Conservation (phyloP, 2,888 invertebrate species). For the Steinernema carpocapsae region DNA sequence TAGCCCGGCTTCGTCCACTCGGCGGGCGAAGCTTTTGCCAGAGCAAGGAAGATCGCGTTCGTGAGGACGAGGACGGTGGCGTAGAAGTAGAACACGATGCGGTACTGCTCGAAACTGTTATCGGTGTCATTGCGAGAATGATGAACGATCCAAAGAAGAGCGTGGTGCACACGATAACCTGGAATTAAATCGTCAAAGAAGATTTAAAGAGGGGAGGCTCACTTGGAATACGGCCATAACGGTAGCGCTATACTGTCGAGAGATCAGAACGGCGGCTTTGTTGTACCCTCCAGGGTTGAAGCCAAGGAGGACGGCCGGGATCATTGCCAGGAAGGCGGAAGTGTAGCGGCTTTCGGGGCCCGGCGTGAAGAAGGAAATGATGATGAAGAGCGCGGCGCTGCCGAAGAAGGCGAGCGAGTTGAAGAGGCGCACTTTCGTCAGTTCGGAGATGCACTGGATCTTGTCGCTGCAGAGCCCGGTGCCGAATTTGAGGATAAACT, state of each 20-base stretch:
- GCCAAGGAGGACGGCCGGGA: not conserved
- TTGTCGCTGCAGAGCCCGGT: conserved; percentile 38
- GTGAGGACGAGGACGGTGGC: conserved; percentile 36
- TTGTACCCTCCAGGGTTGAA: conserved; percentile 19
- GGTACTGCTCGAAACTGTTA: conserved; percentile 39
- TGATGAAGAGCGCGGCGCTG: conserved; percentile 2
- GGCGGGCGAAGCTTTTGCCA: conserved; percentile 38
- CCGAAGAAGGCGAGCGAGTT: conserved; percentile 40
- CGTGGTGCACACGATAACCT: conserved; percentile 48
- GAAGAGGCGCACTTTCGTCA: conserved; percentile 35
- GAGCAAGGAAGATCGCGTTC: conserved; percentile 39
- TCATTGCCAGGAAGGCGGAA: not conserved
- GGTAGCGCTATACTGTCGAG: not conserved
- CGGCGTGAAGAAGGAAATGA: not conserved
- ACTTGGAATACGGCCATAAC: conserved; percentile 61
- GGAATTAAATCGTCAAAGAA: not conserved
- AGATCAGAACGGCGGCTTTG: conserved; percentile 12
- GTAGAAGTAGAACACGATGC: conserved; percentile 42
- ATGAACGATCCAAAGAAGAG: conserved; percentile 56
- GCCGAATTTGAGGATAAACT: conserved; percentile 41
- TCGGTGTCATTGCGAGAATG: conserved; percentile 52
- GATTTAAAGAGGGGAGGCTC: not conserved
- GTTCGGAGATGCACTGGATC: not conserved
- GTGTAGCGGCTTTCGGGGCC: no score
- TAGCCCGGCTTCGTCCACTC: conserved; percentile 38